Base-by-base conservation (phyloP, 2,797 vertebrate species). In the Lates japonicus region DNA sequence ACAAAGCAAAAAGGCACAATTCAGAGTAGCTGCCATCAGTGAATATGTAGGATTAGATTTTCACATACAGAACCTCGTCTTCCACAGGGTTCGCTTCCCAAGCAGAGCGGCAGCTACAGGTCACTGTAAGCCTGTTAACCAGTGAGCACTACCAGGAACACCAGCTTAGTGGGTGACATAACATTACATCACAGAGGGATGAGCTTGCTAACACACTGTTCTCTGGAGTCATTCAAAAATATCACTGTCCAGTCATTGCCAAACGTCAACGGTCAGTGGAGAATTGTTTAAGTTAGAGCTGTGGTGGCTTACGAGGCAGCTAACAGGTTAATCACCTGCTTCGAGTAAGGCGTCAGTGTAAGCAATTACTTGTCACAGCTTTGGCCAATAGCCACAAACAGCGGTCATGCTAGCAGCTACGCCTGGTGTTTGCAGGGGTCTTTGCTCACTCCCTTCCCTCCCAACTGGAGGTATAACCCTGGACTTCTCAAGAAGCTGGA, bases 121-220 rank as follows among this genome's bases (percentile, higher is more conserved):
- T 78, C 75, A 82, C 57, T 12, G 48, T 90, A 91, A 90, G 78
- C 90, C 81, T 78, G 88, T 86, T 90, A 90, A 83, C 29, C 77
- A 70, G 70, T 20, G 51, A 82, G 82, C 79, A 33, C 65, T 87
- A 87, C 85, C 70, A 84, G 75, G 88, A 91, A 90, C 60, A 70
- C 65, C 85, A 86, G 90, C 80, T 94, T 94, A 91, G 77, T 22
- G 60, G 48, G 62, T 92, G 91, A 93, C 87, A 88, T 92, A 90
- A 93, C 83, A 61, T 92, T 82, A 86, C 67, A 83, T 78, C 64
- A 81, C 70, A 67, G 25, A 81, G 55, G 64, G 75, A 79, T 82
- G 80, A 80, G 39, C 70, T 54, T 48, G 19, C 13, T 20, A 49
- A 62, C 64, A 46, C 54, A 7, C 70, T 5, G 51, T 62, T 78